Conservation (phyloP, 2,113 vertebrate genomes). For the Colossoma macropomum region DNA sequence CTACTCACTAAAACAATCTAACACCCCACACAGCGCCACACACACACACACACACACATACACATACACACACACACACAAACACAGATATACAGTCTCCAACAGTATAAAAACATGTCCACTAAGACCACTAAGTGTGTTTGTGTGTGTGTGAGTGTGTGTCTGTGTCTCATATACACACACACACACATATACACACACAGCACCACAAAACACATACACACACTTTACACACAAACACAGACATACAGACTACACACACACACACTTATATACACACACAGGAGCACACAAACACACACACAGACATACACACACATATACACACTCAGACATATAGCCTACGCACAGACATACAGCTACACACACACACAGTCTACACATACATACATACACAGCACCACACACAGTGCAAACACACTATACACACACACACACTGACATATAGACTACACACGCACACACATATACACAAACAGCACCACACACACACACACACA, state of each 20-base stretch:
- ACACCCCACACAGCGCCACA: conserved; percentile 16
- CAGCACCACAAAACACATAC: conserved; percentile 16
- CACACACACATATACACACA: conserved; percentile 26
- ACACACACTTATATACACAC: conserved; percentile 34
- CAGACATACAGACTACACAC: conserved; percentile 23
- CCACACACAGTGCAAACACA: conserved; percentile 17
- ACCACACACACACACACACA: conserved; percentile 13
- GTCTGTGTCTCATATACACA: too few relatives aligned
- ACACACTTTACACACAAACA: not conserved
- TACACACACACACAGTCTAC: conserved; percentile 12
- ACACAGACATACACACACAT: conserved; percentile 17
- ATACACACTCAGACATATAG: conserved; percentile 42
- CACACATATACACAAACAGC: conserved; percentile 18
- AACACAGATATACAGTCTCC: conserved; percentile 25
- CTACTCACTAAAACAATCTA: conserved; percentile 22
- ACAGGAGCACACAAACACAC: conserved; percentile 33
- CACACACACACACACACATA: not conserved
- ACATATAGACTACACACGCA: conserved; percentile 19
- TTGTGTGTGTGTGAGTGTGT: too few relatives aligned
- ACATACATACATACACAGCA: conserved; percentile 20
- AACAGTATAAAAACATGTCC: too few relatives aligned
- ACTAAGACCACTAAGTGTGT: too few relatives aligned
- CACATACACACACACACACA: not conserved
- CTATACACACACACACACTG: not conserved
- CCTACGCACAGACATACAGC: conserved; percentile 26